Conservation (phyloP, 2,888 invertebrate species). For the Spatulosminthurus flaviceps region DNA sequence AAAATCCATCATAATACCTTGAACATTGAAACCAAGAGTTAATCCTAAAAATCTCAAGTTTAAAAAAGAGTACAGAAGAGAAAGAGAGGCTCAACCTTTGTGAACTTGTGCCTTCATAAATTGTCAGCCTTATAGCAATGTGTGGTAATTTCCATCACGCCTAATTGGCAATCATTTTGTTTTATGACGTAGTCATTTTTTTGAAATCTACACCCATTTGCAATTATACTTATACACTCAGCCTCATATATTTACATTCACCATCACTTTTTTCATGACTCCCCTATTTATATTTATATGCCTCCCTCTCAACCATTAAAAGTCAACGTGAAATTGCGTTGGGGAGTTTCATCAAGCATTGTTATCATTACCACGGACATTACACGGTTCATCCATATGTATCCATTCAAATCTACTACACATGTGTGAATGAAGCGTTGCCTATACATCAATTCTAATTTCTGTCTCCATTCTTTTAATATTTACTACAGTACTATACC, state of each 20-base stretch:
- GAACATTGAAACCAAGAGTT: no score
- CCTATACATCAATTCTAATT: no score
- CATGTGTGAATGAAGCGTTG: no score
- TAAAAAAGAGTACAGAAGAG: not conserved
- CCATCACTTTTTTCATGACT: conserved; percentile 6
- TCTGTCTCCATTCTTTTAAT: no score
- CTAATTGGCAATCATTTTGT: conserved; percentile 40
- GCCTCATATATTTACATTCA: no score
- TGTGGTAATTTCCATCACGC: conserved; percentile 29
- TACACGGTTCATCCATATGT: not conserved
- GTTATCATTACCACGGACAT: not conserved
- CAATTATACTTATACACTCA: conserved; percentile 5
- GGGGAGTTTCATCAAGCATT: not conserved
- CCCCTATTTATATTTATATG: not conserved
- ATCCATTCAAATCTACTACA: no score
- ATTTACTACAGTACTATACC: no score
- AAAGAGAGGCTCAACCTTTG: conserved; percentile 1
- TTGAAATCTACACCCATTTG: conserved; percentile 12
- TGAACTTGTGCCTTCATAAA: conserved; percentile 8
- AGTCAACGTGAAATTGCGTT: not conserved
- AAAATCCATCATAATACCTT: no score
- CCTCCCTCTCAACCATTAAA: not conserved
- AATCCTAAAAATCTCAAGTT: not conserved
- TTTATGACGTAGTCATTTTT: conserved; percentile 27
- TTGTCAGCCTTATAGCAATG: conserved; percentile 11